Conservation (phyloP, 2,113 vertebrate species). For the Epinephelus moara region DNA sequence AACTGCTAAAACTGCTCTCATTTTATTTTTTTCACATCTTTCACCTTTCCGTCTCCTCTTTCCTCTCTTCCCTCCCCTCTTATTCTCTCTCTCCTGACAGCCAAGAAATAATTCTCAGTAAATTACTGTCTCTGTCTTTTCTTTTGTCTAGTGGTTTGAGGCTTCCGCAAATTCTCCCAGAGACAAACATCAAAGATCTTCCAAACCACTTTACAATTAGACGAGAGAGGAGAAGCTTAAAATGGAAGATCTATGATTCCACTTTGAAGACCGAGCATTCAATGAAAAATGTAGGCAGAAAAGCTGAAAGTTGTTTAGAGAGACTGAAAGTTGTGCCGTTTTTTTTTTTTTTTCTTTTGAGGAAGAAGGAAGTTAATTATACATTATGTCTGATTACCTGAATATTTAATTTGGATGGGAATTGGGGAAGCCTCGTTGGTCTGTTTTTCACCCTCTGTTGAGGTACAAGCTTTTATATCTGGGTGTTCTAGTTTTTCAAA, state of each 20-base stretch:
- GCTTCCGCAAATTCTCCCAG: constrained; percentile 59
- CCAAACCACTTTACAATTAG: constrained; percentile 77
- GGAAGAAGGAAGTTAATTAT: constrained; percentile 58
- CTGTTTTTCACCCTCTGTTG: constrained; percentile 25
- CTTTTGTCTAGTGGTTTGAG: constrained; percentile 68
- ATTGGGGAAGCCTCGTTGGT: constrained; percentile 40
- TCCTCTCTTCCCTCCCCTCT: neutral
- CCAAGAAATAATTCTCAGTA: constrained; percentile 47
- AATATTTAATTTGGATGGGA: constrained; percentile 58
- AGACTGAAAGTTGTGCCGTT: constrained; percentile 35
- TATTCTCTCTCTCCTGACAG: constrained; percentile 27
- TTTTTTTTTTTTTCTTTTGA: constrained; percentile 50
- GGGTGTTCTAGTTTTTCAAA: constrained; percentile 44
- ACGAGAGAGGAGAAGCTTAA: constrained; percentile 62
- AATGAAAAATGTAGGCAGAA: constrained; percentile 43
- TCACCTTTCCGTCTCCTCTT: neutral
- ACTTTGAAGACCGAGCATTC: constrained; percentile 66
- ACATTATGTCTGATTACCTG: constrained; percentile 55
- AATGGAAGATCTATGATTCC: constrained; percentile 56
- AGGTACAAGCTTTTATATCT: constrained; percentile 16
- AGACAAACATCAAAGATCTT: constrained; percentile 80
- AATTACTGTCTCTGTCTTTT: constrained; percentile 60
- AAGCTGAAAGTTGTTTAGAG: constrained; percentile 47
- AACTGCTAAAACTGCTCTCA: neutral
- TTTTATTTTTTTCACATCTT: neutral